phyloP scores from a whole-genome alignment of 2,888 invertebrate species.

The Hyposoter didymator region DNA sequence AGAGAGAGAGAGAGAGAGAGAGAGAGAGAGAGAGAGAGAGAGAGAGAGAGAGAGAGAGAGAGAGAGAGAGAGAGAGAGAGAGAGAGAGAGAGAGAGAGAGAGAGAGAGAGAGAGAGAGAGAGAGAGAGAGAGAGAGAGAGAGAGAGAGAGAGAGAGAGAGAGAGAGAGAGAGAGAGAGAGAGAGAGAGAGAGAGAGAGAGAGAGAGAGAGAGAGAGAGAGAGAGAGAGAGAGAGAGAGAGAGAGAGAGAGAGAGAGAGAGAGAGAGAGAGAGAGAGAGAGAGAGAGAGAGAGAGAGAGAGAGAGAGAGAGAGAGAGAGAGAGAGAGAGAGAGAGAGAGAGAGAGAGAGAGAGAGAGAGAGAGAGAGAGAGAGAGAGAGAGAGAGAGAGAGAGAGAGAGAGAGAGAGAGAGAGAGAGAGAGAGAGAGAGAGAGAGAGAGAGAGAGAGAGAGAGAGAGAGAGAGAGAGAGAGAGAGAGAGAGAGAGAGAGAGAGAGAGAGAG shows the following conservation, averaged over 20 bases:
- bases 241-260: neutral
- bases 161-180: neutral
- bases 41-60: neutral
- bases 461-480: neutral
- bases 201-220: neutral
- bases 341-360: constrained; percentile 1
- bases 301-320: constrained; percentile 1
- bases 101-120: constrained; percentile 6
- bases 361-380: neutral
- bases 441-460: constrained; percentile 5
- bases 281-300: neutral
- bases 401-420: constrained; percentile 3
- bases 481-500: constrained; percentile 9
- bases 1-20: neutral
- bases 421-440: neutral
- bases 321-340: neutral
- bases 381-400: neutral
- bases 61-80: constrained; percentile 9
- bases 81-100: neutral
- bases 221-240: constrained; percentile 3
- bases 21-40: constrained; percentile 5
- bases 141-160: constrained; percentile 3
- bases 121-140: neutral
- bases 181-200: constrained; percentile 4
- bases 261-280: constrained; percentile 3